Conservation (phyloP, 2,113 vertebrate species). For the Plotosus lineatus region DNA sequence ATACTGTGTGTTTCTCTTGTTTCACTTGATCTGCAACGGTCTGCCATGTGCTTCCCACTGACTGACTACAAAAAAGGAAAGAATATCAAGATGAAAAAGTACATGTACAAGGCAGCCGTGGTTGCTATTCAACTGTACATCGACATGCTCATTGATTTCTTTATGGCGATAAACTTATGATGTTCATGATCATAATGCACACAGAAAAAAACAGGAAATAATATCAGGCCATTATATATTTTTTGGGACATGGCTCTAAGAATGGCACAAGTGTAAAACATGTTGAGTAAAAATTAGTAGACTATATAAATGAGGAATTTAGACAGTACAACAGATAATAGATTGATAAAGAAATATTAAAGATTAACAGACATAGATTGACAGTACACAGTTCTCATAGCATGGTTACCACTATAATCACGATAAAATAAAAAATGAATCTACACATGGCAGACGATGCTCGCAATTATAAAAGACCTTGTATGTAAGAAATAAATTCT, state of each 20-base stretch:
- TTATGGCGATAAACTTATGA: background rate
- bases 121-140: background rate
- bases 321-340: background rate
- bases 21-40: slow-evolving; percentile 85
- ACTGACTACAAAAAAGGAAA: slow-evolving; percentile 74
- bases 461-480: background rate
- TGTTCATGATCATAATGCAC: background rate
- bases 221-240: background rate
- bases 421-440: background rate
- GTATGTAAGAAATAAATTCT: too few relatives aligned
- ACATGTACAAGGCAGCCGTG: too few relatives aligned
- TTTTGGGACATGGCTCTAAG: background rate
- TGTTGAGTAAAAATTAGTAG: background rate
- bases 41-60: slow-evolving; percentile 84
- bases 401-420: background rate
- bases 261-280: background rate
- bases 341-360: too few relatives aligned
- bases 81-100: background rate
- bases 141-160: background rate
- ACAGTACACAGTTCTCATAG: background rate
- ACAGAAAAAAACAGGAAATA: background rate
- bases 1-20: slow-evolving; percentile 84
- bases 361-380: too few relatives aligned
- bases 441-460: background rate
- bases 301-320: background rate